Percentiles rank a stretch among this genome's conserved stretches.
Conservation (phyloP, 2,888 invertebrate genomes). For the Serripes groenlandicus region DNA sequence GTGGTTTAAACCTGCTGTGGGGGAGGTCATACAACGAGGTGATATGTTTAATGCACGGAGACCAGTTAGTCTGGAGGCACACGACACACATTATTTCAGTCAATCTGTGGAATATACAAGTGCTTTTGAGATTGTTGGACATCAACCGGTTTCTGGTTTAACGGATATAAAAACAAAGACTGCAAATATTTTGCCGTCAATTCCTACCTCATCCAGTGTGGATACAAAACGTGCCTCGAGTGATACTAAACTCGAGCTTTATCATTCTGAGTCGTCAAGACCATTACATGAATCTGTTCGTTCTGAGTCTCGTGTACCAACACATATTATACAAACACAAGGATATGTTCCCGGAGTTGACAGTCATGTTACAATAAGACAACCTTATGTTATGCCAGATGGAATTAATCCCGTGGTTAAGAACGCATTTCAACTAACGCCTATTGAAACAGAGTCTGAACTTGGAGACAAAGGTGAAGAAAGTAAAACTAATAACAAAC, state of each 20-base stretch:
- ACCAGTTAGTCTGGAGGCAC: slow-evolving; percentile 11
- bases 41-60: slow-evolving; percentile 12
- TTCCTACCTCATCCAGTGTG: not conserved
- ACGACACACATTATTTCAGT: not conserved
- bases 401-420: not conserved
- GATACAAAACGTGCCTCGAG: not conserved
- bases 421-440: slow-evolving; percentile 3
- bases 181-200: not conserved
- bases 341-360: slow-evolving; percentile 15
- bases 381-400: slow-evolving; percentile 13
- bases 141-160: not conserved
- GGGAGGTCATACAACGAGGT: too few relatives aligned
- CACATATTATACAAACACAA: not conserved
- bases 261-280: not conserved
- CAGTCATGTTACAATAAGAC: slow-evolving; percentile 12
- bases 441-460: not conserved
- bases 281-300: not conserved
- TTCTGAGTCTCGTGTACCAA: not conserved
- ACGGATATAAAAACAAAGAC: not conserved
- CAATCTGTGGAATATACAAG: not conserved
- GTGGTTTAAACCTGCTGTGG: not conserved
- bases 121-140: not conserved
- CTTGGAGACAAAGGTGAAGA: not conserved
- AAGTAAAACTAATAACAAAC: not conserved
- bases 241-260: not conserved